Base-by-base conservation (phyloP, 2,888 invertebrate genomes). In the Dendrolimus houi region DNA sequence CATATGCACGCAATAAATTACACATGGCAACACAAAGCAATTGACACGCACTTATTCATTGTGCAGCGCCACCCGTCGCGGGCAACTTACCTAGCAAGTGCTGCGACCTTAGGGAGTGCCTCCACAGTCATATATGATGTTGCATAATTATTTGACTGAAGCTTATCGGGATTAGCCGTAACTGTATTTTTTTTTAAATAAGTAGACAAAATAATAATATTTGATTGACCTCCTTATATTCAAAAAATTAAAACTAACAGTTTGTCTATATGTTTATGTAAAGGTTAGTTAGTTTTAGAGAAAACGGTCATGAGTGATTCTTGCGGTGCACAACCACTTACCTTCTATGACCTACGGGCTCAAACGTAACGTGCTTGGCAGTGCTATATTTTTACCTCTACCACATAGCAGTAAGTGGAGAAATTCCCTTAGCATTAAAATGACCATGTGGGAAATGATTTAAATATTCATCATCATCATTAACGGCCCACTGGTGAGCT, bases 1-100 rank as follows among this genome's bases (percentile, higher is more conserved):
- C 47, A 47, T 47, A 47, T 47, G 9, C 2, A 47, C 47, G 9
- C 47, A 47, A 47, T 47, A 47, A 47, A 47, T 47, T 47, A 47
- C 47, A 47, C 12, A 47, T 47, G 47, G 47, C 47, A 47, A 47
- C 47, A 47, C 47, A 47, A 47, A 47, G 47, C 47, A 47, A 85
- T 85, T 84, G 85, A 87, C 83, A 78, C 83, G 79, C 78, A 82
- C 84, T 81, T 81, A 87, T 86, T 84, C 82, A 83, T 83, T 78
- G 72, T 72, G 68, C 64, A 66, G 66, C 71, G 79, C 79, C 82
- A 79, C 79, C 80, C 74, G 79, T 76, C 69, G 81, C 68, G 75
- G 72, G 65, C 63, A 65, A 62, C 72, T 67, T 58, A 75, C 66
- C 61, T 59, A 60, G 61, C 70, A 56, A 64, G 70, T 67, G 68